Evolutionary conservation across 1,140 invertebrate genomes (phyloP).

Genomic region (Lordiphosa stackelbergi): DNA sequence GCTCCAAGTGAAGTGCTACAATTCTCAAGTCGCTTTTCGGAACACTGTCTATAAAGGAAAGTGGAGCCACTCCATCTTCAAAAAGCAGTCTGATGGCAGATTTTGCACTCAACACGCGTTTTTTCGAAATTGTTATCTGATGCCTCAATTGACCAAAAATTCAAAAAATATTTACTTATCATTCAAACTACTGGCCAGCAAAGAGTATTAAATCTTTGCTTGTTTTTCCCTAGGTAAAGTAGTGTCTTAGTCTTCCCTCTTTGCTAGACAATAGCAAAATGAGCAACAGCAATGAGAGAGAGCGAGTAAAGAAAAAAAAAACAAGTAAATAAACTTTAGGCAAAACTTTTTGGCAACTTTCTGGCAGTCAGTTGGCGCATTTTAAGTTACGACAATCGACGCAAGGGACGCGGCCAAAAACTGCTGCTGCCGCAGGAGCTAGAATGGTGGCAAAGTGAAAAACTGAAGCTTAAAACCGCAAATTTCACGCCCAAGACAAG

Average conservation of each 20-base stretch:
- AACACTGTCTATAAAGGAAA: too few relatives aligned
- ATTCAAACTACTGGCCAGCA: too few relatives aligned
- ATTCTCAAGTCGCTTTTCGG: too few relatives aligned
- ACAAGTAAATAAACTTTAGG: constrained; percentile 68
- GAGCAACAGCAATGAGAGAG: constrained; percentile 15
- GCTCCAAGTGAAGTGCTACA: too few relatives aligned
- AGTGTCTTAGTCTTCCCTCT: constrained; percentile 6
- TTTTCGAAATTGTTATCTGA: too few relatives aligned
- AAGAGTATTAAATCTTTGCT: neutral
- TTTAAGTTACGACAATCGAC: constrained; percentile 69
- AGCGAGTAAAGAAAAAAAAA: constrained; percentile 37
- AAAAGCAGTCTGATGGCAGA: too few relatives aligned
- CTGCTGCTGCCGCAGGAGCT: constrained; percentile 6
- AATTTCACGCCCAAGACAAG: constrained; percentile 27
- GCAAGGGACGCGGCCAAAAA: constrained; percentile 2
- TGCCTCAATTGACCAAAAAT: too few relatives aligned
- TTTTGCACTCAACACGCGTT: too few relatives aligned
- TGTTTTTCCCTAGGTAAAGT: constrained; percentile 1
- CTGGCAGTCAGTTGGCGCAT: constrained; percentile 68
- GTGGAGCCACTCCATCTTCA: too few relatives aligned
- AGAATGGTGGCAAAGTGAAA: constrained; percentile 46
- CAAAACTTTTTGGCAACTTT: constrained; percentile 66
- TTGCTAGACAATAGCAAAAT: constrained; percentile 35
- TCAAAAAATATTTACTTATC: too few relatives aligned
- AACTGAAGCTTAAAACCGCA: constrained; percentile 59